A percentile compares a stretch with the other conserved stretches of the same genome.
Conservation (phyloP, 2,888 invertebrate species). For the Atherix ibis region DNA sequence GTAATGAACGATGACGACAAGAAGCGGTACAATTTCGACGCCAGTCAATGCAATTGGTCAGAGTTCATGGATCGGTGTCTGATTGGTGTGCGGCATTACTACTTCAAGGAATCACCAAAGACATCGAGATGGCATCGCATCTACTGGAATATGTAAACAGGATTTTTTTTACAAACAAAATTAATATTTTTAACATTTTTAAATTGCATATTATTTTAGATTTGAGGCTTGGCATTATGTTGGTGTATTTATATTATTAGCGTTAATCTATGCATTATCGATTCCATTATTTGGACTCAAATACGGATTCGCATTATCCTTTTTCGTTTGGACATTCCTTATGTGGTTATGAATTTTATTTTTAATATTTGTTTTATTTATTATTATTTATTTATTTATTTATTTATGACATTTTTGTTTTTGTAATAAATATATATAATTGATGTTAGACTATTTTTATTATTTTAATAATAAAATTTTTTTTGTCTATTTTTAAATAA, state of each 20-base stretch:
- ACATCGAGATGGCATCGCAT: slow-evolving; percentile 30
- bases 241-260: slow-evolving; percentile 22
- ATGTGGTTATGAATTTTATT: slow-evolving; percentile 23
- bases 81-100: slow-evolving; percentile 29
- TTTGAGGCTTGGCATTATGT: slow-evolving; percentile 22
- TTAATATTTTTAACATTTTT: no score
- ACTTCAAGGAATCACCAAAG: slow-evolving; percentile 28
- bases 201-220: no score
- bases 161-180: no score
- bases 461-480: no score
- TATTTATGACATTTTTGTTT: no score
- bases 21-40: slow-evolving; percentile 29
- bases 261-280: slow-evolving; percentile 17
- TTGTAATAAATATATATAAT: not conserved
- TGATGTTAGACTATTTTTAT: not conserved
- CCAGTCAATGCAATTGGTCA: slow-evolving; percentile 29
- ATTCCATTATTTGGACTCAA: slow-evolving; percentile 20
- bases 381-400: no score
- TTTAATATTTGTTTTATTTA: not conserved
- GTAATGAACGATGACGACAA: slow-evolving; percentile 24
- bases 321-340: slow-evolving; percentile 25
- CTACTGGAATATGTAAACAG: slow-evolving; percentile 30
- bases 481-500: no score
- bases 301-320: slow-evolving; percentile 20
- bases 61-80: slow-evolving; percentile 29